phyloP scores from a whole-genome alignment of 92 coral and sea anemone species.

The Ricordea florida region DNA sequence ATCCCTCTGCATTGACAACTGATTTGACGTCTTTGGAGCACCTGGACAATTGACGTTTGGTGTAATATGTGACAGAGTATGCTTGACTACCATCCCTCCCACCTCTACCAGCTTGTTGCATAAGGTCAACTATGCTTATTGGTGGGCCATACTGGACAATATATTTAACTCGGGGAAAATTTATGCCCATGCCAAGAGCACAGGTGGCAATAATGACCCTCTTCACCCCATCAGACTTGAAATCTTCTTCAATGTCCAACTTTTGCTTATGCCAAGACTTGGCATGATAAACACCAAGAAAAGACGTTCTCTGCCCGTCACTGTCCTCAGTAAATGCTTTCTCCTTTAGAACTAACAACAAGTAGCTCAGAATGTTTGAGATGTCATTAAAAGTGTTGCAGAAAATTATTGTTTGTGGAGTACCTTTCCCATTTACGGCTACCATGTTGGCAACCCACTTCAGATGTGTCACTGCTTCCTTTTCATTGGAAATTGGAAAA shows the following conservation, averaged over 20 bases:
- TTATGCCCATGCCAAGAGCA: slow-evolving; percentile 73
- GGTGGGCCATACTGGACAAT: slow-evolving; percentile 71
- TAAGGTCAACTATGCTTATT: slow-evolving; percentile 41
- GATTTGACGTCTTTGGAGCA: slow-evolving; percentile 51
- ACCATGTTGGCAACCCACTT: slow-evolving; percentile 60
- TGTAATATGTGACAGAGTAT: slow-evolving; percentile 30
- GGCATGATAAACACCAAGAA: slow-evolving; percentile 34
- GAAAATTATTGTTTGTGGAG: slow-evolving; percentile 24
- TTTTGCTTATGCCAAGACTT: slow-evolving; percentile 40
- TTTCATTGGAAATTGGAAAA: background rate
- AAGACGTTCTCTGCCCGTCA: background rate
- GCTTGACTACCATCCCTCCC: slow-evolving; percentile 67
- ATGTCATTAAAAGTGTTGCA: slow-evolving; percentile 45
- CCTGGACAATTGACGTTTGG: slow-evolving; percentile 47
- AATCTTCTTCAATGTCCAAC: slow-evolving; percentile 18
- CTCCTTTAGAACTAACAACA: slow-evolving; percentile 26
- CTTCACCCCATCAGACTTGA: slow-evolving; percentile 31
- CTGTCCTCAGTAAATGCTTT: background rate
- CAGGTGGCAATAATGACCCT: slow-evolving; percentile 61
- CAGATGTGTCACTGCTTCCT: slow-evolving; percentile 6
- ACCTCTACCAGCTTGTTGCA: slow-evolving; percentile 63
- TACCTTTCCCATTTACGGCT: background rate
- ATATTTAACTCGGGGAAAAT: slow-evolving; percentile 51
- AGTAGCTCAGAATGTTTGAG: slow-evolving; percentile 29
- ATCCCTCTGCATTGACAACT: slow-evolving; percentile 6